Evolutionary conservation across 1,140 invertebrate genomes (phyloP).

Genomic region (Drosophila bocqueti): DNA sequence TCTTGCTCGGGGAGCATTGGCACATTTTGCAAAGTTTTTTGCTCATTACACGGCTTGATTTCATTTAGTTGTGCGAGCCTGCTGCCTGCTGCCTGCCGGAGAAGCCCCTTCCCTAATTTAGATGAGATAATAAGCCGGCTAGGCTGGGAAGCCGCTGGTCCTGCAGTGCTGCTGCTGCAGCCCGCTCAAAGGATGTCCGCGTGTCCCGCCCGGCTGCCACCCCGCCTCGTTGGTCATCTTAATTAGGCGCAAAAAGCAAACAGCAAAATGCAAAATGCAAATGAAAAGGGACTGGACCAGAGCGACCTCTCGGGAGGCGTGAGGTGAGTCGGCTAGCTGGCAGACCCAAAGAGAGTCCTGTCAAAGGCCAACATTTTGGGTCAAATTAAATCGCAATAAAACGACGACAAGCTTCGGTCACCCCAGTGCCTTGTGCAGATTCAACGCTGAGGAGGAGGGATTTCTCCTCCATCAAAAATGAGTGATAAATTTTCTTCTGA

Average conservation of each 20-base stretch:
- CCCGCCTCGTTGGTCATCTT: constrained; percentile 50
- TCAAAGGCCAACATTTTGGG: constrained; percentile 50
- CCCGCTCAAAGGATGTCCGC: constrained; percentile 23
- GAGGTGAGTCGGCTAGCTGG: constrained; percentile 1
- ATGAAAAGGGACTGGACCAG: constrained; percentile 31
- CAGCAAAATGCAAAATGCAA: constrained; percentile 64
- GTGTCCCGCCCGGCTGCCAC: background rate
- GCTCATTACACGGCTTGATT: constrained; percentile 70
- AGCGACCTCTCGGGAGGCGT: background rate
- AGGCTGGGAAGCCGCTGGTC: constrained; percentile 22
- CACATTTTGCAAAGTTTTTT: constrained; percentile 53
- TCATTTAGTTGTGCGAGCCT: constrained; percentile 42
- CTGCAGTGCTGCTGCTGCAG: background rate
- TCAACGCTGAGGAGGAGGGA: background rate
- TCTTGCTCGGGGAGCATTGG: constrained; percentile 34
- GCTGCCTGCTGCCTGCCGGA: background rate
- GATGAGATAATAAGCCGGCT: constrained; percentile 63
- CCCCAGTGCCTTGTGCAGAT: background rate
- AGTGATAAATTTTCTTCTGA: too few relatives aligned
- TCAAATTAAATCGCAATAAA: constrained; percentile 53
- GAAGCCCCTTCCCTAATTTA: constrained; percentile 58
- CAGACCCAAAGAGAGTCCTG: constrained; percentile 21
- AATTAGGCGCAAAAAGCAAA: constrained; percentile 56
- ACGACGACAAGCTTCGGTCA: background rate
- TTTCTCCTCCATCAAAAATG: background rate